Conservation (phyloP, 1,140 invertebrate genomes). For the Cheumatopsyche charites region DNA sequence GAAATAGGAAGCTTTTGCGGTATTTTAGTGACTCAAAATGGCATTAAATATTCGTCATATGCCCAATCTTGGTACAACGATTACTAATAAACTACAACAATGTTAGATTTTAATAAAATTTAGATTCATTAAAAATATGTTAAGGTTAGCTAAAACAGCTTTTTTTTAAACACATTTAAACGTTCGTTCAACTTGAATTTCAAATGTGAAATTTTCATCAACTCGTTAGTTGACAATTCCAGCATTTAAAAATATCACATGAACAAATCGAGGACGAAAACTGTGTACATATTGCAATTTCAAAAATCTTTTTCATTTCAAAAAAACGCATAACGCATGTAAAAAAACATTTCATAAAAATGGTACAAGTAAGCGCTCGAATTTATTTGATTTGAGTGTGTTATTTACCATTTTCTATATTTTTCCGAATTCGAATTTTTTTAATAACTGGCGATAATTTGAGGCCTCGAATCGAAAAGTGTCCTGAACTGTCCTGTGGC, state of each 20-base stretch:
- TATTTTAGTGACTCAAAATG: no score
- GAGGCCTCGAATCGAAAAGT: neutral
- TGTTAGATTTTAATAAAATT: no score
- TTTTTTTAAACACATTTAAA: no score
- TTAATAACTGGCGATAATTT: conserved; percentile 14
- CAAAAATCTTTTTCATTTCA: neutral
- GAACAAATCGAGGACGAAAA: neutral
- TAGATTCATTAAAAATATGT: no score
- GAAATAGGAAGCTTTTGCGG: no score
- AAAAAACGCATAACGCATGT: neutral
- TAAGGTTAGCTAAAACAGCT: no score
- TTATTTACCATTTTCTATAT: neutral
- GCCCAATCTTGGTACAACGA: no score
- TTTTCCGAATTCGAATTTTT: neutral
- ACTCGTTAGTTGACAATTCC: neutral
- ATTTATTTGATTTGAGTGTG: neutral
- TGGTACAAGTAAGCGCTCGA: neutral
- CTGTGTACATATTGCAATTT: conserved; percentile 26
- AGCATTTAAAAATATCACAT: neutral
- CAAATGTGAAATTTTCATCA: no score
- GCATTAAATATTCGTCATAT: no score
- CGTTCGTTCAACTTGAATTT: no score
- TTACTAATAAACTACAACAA: no score
- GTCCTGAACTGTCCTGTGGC: conserved; percentile 4
- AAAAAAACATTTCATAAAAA: neutral